Conservation (phyloP, 2,888 invertebrate species). For the Thalpophila matura region DNA sequence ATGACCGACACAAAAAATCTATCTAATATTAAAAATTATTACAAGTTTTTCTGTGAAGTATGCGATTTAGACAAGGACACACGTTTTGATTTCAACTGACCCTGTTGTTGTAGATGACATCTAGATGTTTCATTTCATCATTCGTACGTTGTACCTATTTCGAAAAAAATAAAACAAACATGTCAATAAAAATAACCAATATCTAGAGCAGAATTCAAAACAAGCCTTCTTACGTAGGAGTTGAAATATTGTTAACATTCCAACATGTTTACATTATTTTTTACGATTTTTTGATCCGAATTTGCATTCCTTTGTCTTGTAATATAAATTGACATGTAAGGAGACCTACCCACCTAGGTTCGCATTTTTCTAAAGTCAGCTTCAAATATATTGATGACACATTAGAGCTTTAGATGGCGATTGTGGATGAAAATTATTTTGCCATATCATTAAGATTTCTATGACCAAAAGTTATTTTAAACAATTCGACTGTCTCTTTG, state of each 20-base stretch:
- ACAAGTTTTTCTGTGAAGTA: constrained; percentile 23
- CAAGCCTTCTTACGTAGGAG: constrained; percentile 71
- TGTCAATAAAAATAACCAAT: constrained; percentile 64
- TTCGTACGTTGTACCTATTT: constrained; percentile 19
- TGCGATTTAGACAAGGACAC: constrained; percentile 35
- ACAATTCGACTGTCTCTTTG: background rate
- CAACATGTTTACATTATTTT: constrained; percentile 63
- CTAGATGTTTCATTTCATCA: constrained; percentile 51
- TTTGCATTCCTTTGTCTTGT: constrained; percentile 54
- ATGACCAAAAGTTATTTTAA: background rate
- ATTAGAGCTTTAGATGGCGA: constrained; percentile 25
- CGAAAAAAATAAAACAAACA: constrained; percentile 39
- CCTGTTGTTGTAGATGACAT: constrained; percentile 56
- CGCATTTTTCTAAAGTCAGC: constrained; percentile 51
- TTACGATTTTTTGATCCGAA: constrained; percentile 46
- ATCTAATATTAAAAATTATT: constrained; percentile 27
- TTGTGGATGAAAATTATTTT: constrained; percentile 7
- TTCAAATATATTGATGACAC: constrained; percentile 51
- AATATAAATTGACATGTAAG: constrained; percentile 43
- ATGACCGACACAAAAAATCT: constrained; percentile 39
- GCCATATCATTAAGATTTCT: constrained; percentile 1
- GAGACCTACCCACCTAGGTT: constrained; percentile 47
- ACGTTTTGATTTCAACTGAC: constrained; percentile 47
- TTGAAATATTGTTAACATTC: constrained; percentile 68
- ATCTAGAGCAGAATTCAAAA: constrained; percentile 79